Evolutionary conservation across 2,888 invertebrate genomes (phyloP), one percentile per base, ranked within the genome.

Genomic region (Ophion obscuratus): DNA sequence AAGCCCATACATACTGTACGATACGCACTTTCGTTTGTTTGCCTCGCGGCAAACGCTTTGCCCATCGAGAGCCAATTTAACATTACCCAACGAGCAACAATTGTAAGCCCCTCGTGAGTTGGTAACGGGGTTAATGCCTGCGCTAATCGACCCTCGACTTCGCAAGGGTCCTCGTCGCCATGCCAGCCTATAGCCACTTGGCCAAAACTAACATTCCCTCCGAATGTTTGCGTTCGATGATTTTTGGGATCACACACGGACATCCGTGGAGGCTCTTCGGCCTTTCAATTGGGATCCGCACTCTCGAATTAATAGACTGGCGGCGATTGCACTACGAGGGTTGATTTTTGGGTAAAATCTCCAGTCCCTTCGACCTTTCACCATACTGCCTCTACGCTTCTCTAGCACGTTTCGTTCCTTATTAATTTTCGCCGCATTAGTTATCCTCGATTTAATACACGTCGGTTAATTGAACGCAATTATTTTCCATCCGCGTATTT

Each of bases 381-480:
- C 66, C 66, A 47, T 67, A 59, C 11, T 31, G 17, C 7, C 27
- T 67, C 11, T 44, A 11, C 73, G 9, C 31, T 27, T 44, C 70
- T n/a, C 36, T 27, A 11, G 40, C 53, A 40, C n/a, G 62, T 78
- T 70, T 61, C 67, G 24, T 73, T 57, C 36, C 70, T 36, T 71
- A 76, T 71, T 75, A 76, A 76, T 76, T 83, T 73, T 77, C 27
- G 73, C 59, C 57, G 36, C 68, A 81, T 77, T 81, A 79, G 40
- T 73, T 80, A 80, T 75, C 53, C 67, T 11, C 11, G 66, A 76
- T 40, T 83, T 61, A 71, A 80, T 73, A 62, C 53, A 40, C 67
- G 57, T 44, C 40, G 40, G 71, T 76, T 85, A 80, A 85, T 85
- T 80, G 73, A 83, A 83, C 61, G 83, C 75, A 83, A 75, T 79